These are phyloP conservation scores for Napeogenes sylphis DNA, from an alignment of 2,888 invertebrate species.

Conservation along the genomic window DNA sequence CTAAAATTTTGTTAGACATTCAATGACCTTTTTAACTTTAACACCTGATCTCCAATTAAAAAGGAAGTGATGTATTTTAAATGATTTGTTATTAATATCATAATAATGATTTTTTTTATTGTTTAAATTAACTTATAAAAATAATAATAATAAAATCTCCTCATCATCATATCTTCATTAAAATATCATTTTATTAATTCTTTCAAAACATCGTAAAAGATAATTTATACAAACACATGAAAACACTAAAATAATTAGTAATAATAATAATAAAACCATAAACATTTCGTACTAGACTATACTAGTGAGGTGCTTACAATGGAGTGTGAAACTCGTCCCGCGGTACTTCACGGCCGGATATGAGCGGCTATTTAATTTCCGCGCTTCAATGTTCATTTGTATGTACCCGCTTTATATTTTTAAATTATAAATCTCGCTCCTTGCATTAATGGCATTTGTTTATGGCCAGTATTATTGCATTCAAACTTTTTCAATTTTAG, in stretches of 20 bases:
- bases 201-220: too few relatives aligned
- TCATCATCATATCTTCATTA: too few relatives aligned
- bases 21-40: slow-evolving; percentile 46
- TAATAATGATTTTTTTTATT: too few relatives aligned
- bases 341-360: slow-evolving; percentile 62
- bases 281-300: too few relatives aligned
- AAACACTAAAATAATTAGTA: too few relatives aligned
- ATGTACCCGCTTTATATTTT: slow-evolving; percentile 48
- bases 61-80: too few relatives aligned
- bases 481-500: neutral
- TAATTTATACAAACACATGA: too few relatives aligned
- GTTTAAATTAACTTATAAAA: too few relatives aligned
- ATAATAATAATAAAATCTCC: too few relatives aligned
- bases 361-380: slow-evolving; percentile 75
- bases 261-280: too few relatives aligned
- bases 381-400: slow-evolving; percentile 64
- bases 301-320: neutral
- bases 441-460: neutral
- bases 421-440: slow-evolving; percentile 22
- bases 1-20: slow-evolving; percentile 60
- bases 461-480: neutral
- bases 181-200: too few relatives aligned
- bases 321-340: slow-evolving; percentile 19
- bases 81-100: too few relatives aligned
- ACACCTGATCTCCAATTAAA: slow-evolving; percentile 19